phyloP scores from a whole-genome alignment of 2,888 invertebrate genomes.

The Tetramorium bicarinatum region DNA sequence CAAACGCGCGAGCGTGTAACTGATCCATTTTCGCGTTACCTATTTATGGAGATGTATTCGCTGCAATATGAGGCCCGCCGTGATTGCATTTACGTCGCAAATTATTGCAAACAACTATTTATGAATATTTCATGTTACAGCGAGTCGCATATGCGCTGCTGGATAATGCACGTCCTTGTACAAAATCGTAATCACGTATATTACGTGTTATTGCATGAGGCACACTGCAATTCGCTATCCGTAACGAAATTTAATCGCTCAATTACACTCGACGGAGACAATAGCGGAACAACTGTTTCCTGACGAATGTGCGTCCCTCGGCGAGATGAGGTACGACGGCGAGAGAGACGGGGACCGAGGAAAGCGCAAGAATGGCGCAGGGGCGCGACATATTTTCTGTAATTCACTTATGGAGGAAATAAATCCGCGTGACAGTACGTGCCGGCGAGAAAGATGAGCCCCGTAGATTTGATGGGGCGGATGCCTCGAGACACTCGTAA shows the following conservation, averaged over 20 bases:
- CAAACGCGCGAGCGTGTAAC: conserved; percentile 57
- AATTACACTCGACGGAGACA: conserved; percentile 44
- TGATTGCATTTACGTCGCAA: conserved; percentile 18
- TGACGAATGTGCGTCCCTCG: conserved; percentile 18
- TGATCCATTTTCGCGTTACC: conserved; percentile 47
- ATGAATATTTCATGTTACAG: conserved; percentile 7
- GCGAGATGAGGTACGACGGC: conserved; percentile 20
- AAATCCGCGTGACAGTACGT: conserved; percentile 67
- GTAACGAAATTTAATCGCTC: conserved; percentile 51
- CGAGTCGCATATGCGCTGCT: not conserved
- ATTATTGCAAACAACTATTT: conserved; percentile 39
- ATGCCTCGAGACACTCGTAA: conserved; percentile 76
- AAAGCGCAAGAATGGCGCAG: conserved; percentile 1
- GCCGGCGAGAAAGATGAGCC: conserved; percentile 60
- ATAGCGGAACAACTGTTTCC: conserved; percentile 50
- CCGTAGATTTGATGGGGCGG: conserved; percentile 74
- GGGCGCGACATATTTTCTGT: conserved; percentile 58
- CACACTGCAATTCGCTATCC: conserved; percentile 27
- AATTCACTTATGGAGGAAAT: conserved; percentile 68
- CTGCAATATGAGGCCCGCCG: not conserved
- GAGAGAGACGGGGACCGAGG: not conserved
- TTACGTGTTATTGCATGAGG: conserved; percentile 9
- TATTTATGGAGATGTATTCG: conserved; percentile 23
- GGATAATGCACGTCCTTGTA: not conserved
- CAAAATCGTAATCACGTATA: conserved; percentile 4